Percentiles rank a stretch among this genome's conserved stretches.
phyloP scores from a whole-genome alignment of 2,797 vertebrate species.

The Syndactyla subalaris region DNA sequence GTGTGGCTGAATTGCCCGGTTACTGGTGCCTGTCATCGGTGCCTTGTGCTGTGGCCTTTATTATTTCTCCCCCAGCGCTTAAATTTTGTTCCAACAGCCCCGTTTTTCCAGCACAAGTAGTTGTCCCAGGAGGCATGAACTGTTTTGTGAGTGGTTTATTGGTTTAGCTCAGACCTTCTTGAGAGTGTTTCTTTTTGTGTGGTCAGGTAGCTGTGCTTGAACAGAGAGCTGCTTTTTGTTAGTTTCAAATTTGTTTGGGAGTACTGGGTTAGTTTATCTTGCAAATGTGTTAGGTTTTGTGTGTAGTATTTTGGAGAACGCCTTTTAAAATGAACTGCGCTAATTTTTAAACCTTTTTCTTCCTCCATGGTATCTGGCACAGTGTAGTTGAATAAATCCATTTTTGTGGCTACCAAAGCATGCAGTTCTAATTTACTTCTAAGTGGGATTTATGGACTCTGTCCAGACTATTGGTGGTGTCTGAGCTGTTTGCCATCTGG shows the following conservation, averaged over 20 bases:
- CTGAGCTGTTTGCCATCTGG: not conserved
- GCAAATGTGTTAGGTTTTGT: fast-evolving
- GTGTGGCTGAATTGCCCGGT: fast-evolving
- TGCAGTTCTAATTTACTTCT: not conserved
- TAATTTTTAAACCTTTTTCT: not conserved
- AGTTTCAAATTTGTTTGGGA: not conserved
- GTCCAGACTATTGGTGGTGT: not conserved
- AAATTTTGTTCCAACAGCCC: fast-evolving
- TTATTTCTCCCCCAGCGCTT: not conserved
- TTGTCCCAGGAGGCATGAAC: not conserved
- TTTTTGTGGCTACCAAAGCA: not conserved
- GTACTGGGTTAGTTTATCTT: fast-evolving
- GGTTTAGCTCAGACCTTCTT: not conserved
- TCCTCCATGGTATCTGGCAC: not conserved
- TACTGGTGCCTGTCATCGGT: fast-evolving
- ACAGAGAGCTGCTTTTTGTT: not conserved
- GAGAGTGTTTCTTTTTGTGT: not conserved
- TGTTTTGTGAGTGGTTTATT: not conserved
- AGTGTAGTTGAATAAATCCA: not conserved
- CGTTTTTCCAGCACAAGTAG: not conserved
- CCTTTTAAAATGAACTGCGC: not conserved
- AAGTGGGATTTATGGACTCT: not conserved
- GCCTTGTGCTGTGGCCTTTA: fast-evolving
- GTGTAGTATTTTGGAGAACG: not conserved
- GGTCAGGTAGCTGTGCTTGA: not conserved